These are phyloP conservation scores for Hybos culiciformis DNA, from an alignment of 2,888 invertebrate genomes.

Conservation along the genomic window DNA sequence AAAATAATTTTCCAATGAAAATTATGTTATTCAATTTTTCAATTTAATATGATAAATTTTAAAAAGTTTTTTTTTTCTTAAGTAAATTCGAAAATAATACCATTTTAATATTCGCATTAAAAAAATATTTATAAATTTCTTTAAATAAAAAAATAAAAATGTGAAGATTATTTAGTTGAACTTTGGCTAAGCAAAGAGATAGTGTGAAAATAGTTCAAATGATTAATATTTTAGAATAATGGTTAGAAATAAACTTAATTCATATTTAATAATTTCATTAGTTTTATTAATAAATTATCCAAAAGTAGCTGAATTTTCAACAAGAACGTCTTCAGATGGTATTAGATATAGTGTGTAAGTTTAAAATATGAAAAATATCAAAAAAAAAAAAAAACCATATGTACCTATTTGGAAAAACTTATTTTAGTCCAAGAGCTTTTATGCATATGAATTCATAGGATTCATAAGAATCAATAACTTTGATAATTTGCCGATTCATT, in stretches of 20 bases:
- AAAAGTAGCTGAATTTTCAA: constrained; percentile 25
- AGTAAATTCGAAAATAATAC: too few relatives aligned
- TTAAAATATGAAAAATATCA: neutral
- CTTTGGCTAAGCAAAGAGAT: too few relatives aligned
- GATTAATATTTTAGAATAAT: constrained; percentile 7
- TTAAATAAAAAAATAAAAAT: too few relatives aligned
- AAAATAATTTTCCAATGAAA: too few relatives aligned
- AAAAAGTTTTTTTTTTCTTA: too few relatives aligned
- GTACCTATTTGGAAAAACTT: neutral
- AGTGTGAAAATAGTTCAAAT: too few relatives aligned
- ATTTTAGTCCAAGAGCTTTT: neutral
- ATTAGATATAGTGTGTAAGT: constrained; percentile 35
- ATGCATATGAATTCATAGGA: neutral
- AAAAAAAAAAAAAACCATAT: neutral
- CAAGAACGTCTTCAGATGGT: constrained; percentile 24
- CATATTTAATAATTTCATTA: constrained; percentile 20
- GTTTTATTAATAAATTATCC: constrained; percentile 27
- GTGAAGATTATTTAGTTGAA: too few relatives aligned
- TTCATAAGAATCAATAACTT: neutral
- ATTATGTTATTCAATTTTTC: too few relatives aligned
- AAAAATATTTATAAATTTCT: too few relatives aligned
- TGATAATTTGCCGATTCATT: neutral
- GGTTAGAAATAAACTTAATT: constrained; percentile 17
- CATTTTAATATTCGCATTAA: too few relatives aligned
- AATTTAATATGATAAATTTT: too few relatives aligned